A percentile compares a stretch with the other conserved stretches of the same genome.
phyloP scores from a whole-genome alignment of 2,888 invertebrate species.

The Athalia rosae region DNA sequence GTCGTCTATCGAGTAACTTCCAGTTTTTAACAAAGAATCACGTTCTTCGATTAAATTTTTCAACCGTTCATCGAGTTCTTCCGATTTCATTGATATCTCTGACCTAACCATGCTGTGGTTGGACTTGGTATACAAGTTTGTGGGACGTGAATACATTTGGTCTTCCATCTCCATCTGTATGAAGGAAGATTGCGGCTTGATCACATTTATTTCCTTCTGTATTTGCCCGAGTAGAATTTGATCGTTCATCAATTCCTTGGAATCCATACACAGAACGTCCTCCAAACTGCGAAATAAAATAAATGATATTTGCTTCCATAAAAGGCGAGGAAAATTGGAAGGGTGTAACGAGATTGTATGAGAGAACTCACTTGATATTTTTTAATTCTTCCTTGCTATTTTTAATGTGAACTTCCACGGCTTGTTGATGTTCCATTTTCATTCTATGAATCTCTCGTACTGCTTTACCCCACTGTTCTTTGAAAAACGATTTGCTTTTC shows the following conservation, averaged over 20 bases:
- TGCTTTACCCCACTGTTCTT: constrained; percentile 84
- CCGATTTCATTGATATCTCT: constrained; percentile 62
- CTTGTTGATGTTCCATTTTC: constrained; percentile 76
- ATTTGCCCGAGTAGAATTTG: constrained; percentile 65
- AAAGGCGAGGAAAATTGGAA: constrained; percentile 12
- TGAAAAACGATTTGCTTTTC: constrained; percentile 83
- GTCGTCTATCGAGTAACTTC: constrained; percentile 74
- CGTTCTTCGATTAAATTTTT: constrained; percentile 75
- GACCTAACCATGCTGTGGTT: constrained; percentile 50
- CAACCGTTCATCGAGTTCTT: constrained; percentile 73
- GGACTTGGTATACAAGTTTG: constrained; percentile 53
- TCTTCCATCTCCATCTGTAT: constrained; percentile 47
- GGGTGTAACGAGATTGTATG: not conserved
- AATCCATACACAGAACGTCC: constrained; percentile 65
- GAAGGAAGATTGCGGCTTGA: constrained; percentile 60
- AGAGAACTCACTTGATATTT: constrained; percentile 62
- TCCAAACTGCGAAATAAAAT: constrained; percentile 61
- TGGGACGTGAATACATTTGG: constrained; percentile 53
- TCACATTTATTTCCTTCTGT: constrained; percentile 66
- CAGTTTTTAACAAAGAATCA: constrained; percentile 74
- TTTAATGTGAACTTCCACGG: constrained; percentile 75
- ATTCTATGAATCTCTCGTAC: constrained; percentile 81
- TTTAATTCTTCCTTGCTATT: constrained; percentile 71
- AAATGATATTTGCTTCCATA: not conserved
- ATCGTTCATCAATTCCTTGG: constrained; percentile 65